A percentile compares a stretch with the other conserved stretches of the same genome.
These are phyloP conservation scores for Sicus ferrugineus DNA, from an alignment of 2,888 invertebrate genomes.

Conservation along the genomic window DNA sequence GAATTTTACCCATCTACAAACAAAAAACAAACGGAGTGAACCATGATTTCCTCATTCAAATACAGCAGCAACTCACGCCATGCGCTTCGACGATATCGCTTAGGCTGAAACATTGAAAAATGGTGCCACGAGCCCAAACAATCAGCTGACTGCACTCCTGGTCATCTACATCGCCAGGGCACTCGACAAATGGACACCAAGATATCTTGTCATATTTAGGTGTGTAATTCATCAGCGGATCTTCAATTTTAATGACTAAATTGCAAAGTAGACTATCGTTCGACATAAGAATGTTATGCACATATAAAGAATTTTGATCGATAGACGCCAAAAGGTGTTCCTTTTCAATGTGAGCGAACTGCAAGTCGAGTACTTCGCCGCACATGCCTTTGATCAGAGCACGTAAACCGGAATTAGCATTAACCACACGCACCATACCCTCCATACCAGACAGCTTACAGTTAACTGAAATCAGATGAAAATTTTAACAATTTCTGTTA, in stretches of 20 bases:
- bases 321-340: conserved; percentile 86
- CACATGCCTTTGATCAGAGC: conserved; percentile 86
- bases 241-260: conserved; percentile 64
- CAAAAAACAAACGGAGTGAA: background rate
- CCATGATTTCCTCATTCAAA: background rate
- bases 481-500: no score
- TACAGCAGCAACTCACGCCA: conserved; percentile 52
- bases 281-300: conserved; percentile 77
- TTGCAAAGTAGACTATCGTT: conserved; percentile 69
- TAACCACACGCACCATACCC: conserved; percentile 85
- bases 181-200: conserved; percentile 84
- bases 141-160: conserved; percentile 78
- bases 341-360: conserved; percentile 84
- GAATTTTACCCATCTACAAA: conserved; percentile 55
- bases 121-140: conserved; percentile 80
- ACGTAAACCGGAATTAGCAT: conserved; percentile 72
- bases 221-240: conserved; percentile 60
- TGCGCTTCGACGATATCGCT: conserved; percentile 56
- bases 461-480: conserved; percentile 51
- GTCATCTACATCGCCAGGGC: conserved; percentile 66
- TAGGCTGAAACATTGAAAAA: conserved; percentile 64
- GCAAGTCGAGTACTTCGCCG: conserved; percentile 88
- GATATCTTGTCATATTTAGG: conserved; percentile 76
- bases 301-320: conserved; percentile 85
- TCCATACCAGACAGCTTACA: conserved; percentile 64